Evolutionary conservation across 2,797 vertebrate genomes (phyloP).

Genomic region (Spheniscus humboldti): DNA sequence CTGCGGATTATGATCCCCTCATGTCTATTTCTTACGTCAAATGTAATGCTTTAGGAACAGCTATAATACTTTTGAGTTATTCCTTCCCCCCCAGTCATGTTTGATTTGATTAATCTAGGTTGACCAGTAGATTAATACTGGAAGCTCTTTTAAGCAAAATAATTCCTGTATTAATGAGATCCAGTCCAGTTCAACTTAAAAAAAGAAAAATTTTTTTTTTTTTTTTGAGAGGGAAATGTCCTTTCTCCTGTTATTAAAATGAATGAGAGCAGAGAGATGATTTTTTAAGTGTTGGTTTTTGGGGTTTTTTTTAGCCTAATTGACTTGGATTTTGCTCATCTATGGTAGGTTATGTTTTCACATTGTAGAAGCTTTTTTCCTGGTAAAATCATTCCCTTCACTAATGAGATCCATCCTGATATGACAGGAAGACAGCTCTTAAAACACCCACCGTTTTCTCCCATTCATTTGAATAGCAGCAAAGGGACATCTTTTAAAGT

Average conservation of each 20-base stretch:
- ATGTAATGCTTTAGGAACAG: constrained; percentile 20
- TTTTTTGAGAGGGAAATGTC: constrained; percentile 3
- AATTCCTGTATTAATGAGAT: constrained; percentile 68
- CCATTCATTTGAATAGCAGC: constrained; percentile 78
- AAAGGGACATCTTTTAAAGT: constrained; percentile 78
- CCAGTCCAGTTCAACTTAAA: constrained; percentile 64
- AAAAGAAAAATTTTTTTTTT: background rate
- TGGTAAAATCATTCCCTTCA: constrained; percentile 73
- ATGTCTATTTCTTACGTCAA: background rate
- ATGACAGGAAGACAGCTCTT: constrained; percentile 77
- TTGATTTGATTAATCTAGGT: constrained; percentile 67
- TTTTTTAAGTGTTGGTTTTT: constrained; percentile 15
- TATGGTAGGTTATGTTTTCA: constrained; percentile 76
- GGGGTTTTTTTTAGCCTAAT: constrained; percentile 59
- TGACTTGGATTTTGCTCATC: constrained; percentile 75
- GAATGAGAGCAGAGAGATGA: constrained; percentile 40
- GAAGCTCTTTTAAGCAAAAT: constrained; percentile 65
- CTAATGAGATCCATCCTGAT: constrained; percentile 82
- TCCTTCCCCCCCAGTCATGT: constrained; percentile 14
- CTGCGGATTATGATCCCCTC: background rate
- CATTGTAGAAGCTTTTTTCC: constrained; percentile 74
- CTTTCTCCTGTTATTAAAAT: constrained; percentile 65
- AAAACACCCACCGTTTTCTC: constrained; percentile 79
- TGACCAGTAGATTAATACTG: constrained; percentile 67
- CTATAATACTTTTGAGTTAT: constrained; percentile 34